A percentile compares a stretch with the other conserved stretches of the same genome.
Conservation (phyloP, 2,888 invertebrate genomes). For the Sphaeridia pumilis region DNA sequence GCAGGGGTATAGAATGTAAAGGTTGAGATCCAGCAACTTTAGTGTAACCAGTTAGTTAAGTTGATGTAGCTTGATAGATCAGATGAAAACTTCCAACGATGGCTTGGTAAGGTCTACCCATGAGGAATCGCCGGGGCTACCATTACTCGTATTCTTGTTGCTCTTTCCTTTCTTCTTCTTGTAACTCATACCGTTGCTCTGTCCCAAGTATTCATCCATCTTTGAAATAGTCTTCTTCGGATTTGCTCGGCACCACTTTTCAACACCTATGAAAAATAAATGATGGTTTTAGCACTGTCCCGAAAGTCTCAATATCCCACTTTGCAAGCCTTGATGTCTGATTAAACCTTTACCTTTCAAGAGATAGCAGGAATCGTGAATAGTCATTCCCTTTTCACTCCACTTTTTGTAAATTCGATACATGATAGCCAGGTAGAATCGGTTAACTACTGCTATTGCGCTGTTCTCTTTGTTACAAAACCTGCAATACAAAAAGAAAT, state of each 20-base stretch:
- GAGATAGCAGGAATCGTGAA: slow-evolving; percentile 44
- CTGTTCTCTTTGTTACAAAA: slow-evolving; percentile 40
- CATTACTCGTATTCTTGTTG: slow-evolving; percentile 17
- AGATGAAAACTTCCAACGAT: slow-evolving; percentile 36
- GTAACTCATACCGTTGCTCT: neutral
- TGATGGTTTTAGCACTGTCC: neutral
- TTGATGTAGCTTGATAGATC: too few species aligned
- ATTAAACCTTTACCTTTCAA: slow-evolving; percentile 40
- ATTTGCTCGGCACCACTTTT: slow-evolving; percentile 35
- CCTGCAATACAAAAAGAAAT: slow-evolving; percentile 36
- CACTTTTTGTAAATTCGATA: slow-evolving; percentile 42
- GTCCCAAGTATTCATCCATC: slow-evolving; percentile 30
- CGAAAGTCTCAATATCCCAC: neutral
- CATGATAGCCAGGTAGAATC: slow-evolving; percentile 42
- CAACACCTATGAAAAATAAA: slow-evolving; percentile 32
- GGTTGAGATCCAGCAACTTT: too few species aligned
- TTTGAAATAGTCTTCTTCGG: slow-evolving; percentile 30
- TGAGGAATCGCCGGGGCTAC: slow-evolving; percentile 22
- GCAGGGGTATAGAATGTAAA: too few species aligned
- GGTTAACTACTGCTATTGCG: slow-evolving; percentile 42
- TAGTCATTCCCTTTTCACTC: slow-evolving; percentile 43
- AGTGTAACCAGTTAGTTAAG: too few species aligned
- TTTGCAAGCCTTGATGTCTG: neutral
- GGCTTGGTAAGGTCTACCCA: slow-evolving; percentile 36
- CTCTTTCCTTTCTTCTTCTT: slow-evolving; percentile 24